Conservation (phyloP, 2,888 invertebrate species). For the Mamestra brassicae region DNA sequence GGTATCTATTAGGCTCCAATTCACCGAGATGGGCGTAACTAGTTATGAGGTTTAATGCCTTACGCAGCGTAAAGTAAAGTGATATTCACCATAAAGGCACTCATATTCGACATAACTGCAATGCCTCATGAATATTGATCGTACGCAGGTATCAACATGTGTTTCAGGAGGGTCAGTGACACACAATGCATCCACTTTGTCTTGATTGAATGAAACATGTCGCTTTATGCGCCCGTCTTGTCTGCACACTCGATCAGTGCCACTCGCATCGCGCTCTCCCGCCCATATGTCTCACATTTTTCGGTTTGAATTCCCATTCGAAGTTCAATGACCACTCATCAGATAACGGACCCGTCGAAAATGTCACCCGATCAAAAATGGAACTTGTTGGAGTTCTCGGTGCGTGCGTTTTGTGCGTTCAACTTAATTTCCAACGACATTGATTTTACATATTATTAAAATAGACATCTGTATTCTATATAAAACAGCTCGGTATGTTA, state of each 20-base stretch:
- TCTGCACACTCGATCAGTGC: conserved; percentile 64
- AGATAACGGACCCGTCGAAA: conserved; percentile 74
- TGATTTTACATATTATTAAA: conserved; percentile 72
- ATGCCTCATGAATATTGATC: conserved; percentile 74
- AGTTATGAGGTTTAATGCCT: conserved; percentile 64
- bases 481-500: conserved; percentile 66
- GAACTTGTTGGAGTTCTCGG: conserved; percentile 74
- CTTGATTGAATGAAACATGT: conserved; percentile 84
- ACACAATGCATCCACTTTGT: conserved; percentile 77
- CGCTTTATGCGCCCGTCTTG: conserved; percentile 67
- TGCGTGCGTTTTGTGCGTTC: conserved; percentile 65
- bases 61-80: conserved; percentile 66
- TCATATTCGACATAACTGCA: conserved; percentile 68
- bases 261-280: conserved; percentile 40
- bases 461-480: conserved; percentile 63
- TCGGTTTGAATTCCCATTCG: conserved; percentile 69
- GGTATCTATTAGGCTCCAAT: conserved; percentile 57
- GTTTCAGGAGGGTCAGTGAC: conserved; percentile 75
- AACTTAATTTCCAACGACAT: conserved; percentile 69
- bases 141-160: conserved; percentile 70
- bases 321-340: conserved; percentile 73
- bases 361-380: conserved; percentile 70
- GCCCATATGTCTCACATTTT: conserved; percentile 66
- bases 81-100: conserved; percentile 66
- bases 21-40: conserved; percentile 57